These are phyloP conservation scores for Leucania comma DNA, from an alignment of 2,888 invertebrate genomes.

Conservation along the genomic window DNA sequence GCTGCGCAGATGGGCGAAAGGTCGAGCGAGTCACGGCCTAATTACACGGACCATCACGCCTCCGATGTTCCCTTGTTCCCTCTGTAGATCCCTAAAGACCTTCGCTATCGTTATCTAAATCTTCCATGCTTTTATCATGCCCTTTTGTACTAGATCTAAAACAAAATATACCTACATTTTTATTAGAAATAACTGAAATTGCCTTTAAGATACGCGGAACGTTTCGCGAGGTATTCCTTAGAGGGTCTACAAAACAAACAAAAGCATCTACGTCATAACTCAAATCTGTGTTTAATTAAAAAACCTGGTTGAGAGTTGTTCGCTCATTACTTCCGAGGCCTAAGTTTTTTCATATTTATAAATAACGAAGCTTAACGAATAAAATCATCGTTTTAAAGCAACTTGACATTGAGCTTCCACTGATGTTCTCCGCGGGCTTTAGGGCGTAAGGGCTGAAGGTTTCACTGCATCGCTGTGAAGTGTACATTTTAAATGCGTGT, in stretches of 20 bases:
- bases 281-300: slow-evolving; percentile 56
- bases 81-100: slow-evolving; percentile 53
- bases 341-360: slow-evolving; percentile 6
- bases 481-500: slow-evolving; percentile 29
- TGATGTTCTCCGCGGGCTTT: slow-evolving; percentile 12
- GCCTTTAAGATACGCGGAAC: slow-evolving; percentile 30
- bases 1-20: slow-evolving; percentile 60
- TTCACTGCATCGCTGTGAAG: slow-evolving; percentile 22
- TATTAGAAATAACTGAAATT: slow-evolving; percentile 39
- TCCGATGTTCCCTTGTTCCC: slow-evolving; percentile 61
- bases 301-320: slow-evolving; percentile 39
- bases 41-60: slow-evolving; percentile 70
- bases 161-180: slow-evolving; percentile 49
- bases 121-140: slow-evolving; percentile 55
- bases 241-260: slow-evolving; percentile 24
- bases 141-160: slow-evolving; percentile 55
- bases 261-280: slow-evolving; percentile 44
- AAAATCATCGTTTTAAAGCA: slow-evolving; percentile 33
- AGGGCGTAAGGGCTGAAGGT: neutral
- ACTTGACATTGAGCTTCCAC: slow-evolving; percentile 29
- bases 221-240: slow-evolving; percentile 32
- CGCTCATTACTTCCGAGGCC: slow-evolving; percentile 14
- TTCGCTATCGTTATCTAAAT: slow-evolving; percentile 62
- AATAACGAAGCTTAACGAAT: slow-evolving; percentile 21
- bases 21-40: slow-evolving; percentile 70